Evolutionary conservation across 2,888 invertebrate genomes (phyloP).

Genomic region (Rhingia campestris): DNA sequence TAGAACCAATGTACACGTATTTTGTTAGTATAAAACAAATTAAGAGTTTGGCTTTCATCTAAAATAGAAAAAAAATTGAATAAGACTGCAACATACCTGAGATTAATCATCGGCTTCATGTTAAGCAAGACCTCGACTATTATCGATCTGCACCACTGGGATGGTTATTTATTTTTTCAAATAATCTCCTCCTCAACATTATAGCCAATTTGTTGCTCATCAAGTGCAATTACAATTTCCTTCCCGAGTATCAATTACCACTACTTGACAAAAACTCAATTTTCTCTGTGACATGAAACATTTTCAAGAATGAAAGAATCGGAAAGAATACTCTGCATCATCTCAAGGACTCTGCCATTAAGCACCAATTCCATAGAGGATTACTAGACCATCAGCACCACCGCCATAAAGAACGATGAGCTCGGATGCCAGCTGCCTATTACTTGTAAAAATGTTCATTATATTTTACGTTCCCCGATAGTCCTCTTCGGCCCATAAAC

Average conservation of each 20-base stretch:
- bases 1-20: too few relatives aligned
- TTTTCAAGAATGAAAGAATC: not conserved
- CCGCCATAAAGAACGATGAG: constrained; percentile 40
- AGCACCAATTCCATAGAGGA: constrained; percentile 63
- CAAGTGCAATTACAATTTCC: not conserved
- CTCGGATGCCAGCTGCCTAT: constrained; percentile 29
- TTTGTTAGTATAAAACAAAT: too few relatives aligned
- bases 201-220: not conserved
- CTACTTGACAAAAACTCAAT: not conserved
- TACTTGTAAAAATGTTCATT: constrained; percentile 61
- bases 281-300: not conserved
- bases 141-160: too few relatives aligned
- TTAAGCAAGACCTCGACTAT: too few relatives aligned
- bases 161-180: too few relatives aligned
- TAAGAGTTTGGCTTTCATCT: too few relatives aligned
- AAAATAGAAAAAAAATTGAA: too few relatives aligned
- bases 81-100: too few relatives aligned
- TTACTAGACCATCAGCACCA: constrained; percentile 43
- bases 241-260: not conserved
- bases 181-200: too few relatives aligned
- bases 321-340: not conserved
- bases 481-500: constrained; percentile 58
- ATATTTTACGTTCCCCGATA: constrained; percentile 68
- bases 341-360: constrained; percentile 47
- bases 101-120: too few relatives aligned